Evolutionary conservation across 2,888 invertebrate species (phyloP), one percentile per base, ranked within the genome.

Genomic region (Chesias legatella): DNA sequence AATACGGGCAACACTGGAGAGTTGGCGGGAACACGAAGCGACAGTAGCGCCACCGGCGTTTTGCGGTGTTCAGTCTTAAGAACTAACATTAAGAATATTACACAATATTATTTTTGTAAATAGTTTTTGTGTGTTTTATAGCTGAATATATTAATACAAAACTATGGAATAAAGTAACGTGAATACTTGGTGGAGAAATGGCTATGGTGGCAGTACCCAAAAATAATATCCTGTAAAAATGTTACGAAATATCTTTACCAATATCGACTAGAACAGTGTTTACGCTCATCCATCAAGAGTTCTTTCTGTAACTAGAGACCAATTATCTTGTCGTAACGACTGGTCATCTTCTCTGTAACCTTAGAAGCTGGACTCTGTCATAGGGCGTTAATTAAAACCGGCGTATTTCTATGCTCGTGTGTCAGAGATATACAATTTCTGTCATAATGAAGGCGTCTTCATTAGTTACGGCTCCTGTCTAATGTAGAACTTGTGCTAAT

Each of bases 341-440:
- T 75, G 79, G 76, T 73, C 79, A 81, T 78, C 79, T 74, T 76
- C 54, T 45, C 60, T 79, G 78, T 73, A 76, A 76, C 72, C 67
- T 65, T 69, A 79, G 46, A 36, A 58, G 56, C 50, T 48, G 58
- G 62, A 70, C 60, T 58, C 58, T 62, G 51, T 64, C 67, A 46
- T 42, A 46, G 25, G 17, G 28, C 28, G 35, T 38, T 42, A 42
- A 46, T 46, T 46, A 46, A 46, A 35, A 42, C 37, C 71, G 68
- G 68, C 71, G 72, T 74, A 70, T 70, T 67, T 66, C 65, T 73
- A 69, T 65, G 60, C 73, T 79, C 70, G 56, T 63, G 58, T 80
- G 73, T 76, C 83, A 83, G 78, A 72, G 74, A 67, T 65, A 72
- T 77, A 67, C 56, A 49, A 68, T 77, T 77, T 66, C 77, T 52